These are phyloP conservation scores for Caprella mutica DNA, from an alignment of 2,888 invertebrate species.

Conservation along the genomic window DNA sequence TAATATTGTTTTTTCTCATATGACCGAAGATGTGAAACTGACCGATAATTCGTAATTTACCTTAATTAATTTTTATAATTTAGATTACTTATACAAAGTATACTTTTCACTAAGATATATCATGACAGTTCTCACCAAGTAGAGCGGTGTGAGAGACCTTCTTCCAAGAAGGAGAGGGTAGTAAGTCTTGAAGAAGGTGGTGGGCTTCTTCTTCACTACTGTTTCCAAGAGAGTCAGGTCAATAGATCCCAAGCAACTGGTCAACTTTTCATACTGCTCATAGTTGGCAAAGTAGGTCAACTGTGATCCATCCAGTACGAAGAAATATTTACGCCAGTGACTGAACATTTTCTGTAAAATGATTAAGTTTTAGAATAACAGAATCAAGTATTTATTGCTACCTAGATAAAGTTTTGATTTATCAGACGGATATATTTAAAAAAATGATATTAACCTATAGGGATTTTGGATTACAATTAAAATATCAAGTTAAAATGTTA, in stretches of 20 bases:
- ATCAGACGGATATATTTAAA: not conserved
- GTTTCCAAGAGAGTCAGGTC: conserved; percentile 18
- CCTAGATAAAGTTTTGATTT: not conserved
- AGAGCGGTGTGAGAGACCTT: conserved; percentile 7
- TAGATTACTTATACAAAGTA: too few species aligned
- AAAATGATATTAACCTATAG: not conserved
- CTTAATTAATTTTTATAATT: too few species aligned
- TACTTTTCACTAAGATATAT: too few species aligned
- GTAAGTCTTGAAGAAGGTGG: conserved; percentile 8
- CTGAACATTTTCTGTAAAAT: conserved; percentile 15
- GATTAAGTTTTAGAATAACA: not conserved
- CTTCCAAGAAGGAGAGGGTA: conserved; percentile 13
- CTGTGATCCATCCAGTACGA: conserved; percentile 18
- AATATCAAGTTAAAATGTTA: not conserved
- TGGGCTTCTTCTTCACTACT: conserved; percentile 5
- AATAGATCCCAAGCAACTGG: conserved; percentile 11
- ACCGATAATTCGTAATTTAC: too few species aligned
- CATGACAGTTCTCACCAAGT: conserved; percentile 21
- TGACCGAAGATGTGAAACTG: too few species aligned
- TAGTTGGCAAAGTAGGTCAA: conserved; percentile 21
- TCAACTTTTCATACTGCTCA: conserved; percentile 11
- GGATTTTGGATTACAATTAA: not conserved
- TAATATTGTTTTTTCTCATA: too few species aligned
- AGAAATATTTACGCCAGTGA: conserved; percentile 23
- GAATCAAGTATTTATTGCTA: too few species aligned